Percentiles rank a stretch among this genome's conserved stretches.
Conservation (phyloP, 2,113 vertebrate species). For the Ahaetulla prasina region DNA sequence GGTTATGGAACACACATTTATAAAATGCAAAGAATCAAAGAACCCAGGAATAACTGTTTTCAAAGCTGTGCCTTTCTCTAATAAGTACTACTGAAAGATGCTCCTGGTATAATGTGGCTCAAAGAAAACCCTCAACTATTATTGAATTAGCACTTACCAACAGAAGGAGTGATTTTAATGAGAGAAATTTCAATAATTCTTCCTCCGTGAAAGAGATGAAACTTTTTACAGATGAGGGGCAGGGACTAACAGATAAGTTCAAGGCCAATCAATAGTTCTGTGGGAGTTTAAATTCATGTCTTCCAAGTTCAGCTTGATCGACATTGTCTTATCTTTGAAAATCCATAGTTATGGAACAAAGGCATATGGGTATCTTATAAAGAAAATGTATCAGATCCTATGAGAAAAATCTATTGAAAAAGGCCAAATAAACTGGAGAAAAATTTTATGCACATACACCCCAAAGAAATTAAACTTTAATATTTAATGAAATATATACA, state of each 20-base stretch:
- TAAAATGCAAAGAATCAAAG: background rate
- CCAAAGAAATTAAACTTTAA: slow-evolving; percentile 80
- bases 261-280: background rate
- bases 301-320: background rate
- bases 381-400: background rate
- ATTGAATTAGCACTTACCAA: background rate
- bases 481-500: slow-evolving; percentile 85
- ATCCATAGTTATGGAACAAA: background rate
- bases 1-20: background rate
- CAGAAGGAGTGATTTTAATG: background rate
- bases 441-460: slow-evolving; percentile 46
- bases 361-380: background rate
- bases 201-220: background rate
- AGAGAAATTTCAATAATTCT: background rate
- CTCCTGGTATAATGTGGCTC: background rate
- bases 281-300: background rate
- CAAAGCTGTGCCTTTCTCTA: background rate
- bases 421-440: background rate
- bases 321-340: background rate
- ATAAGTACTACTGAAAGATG: background rate
- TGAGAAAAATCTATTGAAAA: slow-evolving; percentile 9
- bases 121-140: background rate
- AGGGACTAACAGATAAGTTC: background rate
- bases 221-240: background rate
- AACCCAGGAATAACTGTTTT: background rate